Conservation (phyloP, 37 sponge, comb jelly and placozoan species). For the Corticium candelabrum region DNA sequence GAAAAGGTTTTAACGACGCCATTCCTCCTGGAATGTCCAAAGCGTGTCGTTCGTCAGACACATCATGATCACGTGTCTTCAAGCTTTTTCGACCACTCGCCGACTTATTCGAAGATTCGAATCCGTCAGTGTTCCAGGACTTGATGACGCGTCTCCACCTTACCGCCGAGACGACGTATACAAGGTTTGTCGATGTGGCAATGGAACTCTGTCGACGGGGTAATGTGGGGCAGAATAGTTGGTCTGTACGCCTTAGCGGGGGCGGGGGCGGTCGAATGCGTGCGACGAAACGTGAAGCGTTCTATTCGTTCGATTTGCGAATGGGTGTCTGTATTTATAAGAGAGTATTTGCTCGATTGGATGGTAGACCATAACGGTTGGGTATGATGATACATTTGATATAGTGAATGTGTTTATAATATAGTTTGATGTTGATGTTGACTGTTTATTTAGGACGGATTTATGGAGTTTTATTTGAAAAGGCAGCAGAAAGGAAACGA, state of each 20-base stretch:
- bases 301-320: constrained; percentile 20
- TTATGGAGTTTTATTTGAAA: no score
- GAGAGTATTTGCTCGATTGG: constrained; percentile 21
- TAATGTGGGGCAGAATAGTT: constrained; percentile 46
- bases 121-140: background rate
- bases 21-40: background rate
- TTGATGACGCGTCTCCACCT: background rate
- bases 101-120: constrained; percentile 3
- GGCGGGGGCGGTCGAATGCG: constrained; percentile 16
- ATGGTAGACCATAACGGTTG: constrained; percentile 34
- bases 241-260: constrained; percentile 39
- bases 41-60: background rate
- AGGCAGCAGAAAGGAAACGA: no score
- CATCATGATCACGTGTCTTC: constrained; percentile 14
- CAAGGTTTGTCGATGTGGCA: constrained; percentile 21
- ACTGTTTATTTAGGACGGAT: no score
- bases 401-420: no score
- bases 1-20: background rate
- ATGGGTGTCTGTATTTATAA: constrained; percentile 33
- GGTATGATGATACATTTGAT: no score
- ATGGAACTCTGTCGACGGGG: constrained; percentile 10
- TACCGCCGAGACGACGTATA: constrained; percentile 15
- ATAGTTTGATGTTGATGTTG: no score
- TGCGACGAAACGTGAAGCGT: constrained; percentile 11
- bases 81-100: constrained; percentile 13